phyloP scores from a whole-genome alignment of 2,113 vertebrate species.

The Eleginops maclovinus region DNA sequence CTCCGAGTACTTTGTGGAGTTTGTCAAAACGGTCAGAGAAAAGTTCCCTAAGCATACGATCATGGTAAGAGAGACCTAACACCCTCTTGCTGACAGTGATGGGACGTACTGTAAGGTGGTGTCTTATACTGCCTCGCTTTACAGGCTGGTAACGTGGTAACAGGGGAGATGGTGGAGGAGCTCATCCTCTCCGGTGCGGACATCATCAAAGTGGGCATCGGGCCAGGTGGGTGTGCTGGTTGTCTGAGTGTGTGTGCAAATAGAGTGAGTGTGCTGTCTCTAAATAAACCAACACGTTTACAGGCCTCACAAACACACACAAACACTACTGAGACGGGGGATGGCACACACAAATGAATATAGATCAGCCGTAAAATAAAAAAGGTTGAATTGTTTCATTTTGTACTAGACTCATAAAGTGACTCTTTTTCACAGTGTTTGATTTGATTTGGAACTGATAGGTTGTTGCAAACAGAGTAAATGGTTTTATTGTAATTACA shows the following conservation, averaged over 20 bases:
- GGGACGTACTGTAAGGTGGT: neutral
- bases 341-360: neutral
- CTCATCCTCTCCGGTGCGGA: slow-evolving; percentile 97
- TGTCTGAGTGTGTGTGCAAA: neutral
- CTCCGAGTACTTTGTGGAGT: slow-evolving; percentile 97
- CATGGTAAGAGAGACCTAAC: slow-evolving; percentile 87
- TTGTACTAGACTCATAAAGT: no score
- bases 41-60: slow-evolving; percentile 96
- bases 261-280: neutral
- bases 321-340: neutral
- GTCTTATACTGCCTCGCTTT: neutral
- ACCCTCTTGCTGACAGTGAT: no score
- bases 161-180: slow-evolving; percentile 99
- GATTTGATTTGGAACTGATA: neutral
- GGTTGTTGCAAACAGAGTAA: neutral
- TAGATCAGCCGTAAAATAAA: neutral
- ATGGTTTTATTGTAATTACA: neutral
- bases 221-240: slow-evolving; percentile 86
- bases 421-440: neutral
- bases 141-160: slow-evolving; percentile 98
- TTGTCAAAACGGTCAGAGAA: slow-evolving; percentile 92
- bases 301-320: neutral
- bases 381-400: neutral
- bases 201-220: slow-evolving; percentile 99
- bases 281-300: neutral